Conservation (phyloP, 2,113 vertebrate species). For the Acinonyx jubatus region DNA sequence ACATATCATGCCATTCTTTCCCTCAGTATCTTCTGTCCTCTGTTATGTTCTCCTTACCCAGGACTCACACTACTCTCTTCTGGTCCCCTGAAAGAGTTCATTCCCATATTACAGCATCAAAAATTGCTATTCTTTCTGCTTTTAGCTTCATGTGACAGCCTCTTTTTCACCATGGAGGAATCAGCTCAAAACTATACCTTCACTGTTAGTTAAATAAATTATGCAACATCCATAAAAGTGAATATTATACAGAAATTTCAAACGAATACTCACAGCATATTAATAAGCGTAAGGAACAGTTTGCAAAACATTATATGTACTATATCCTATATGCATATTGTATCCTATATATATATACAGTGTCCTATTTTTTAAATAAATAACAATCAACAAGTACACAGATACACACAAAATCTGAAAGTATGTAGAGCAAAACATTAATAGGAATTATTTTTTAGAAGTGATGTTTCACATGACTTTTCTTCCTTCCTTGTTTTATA, state of each 20-base stretch:
- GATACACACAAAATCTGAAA: not conserved
- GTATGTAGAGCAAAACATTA: not conserved
- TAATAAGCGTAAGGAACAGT: not conserved
- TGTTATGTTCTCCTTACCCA: not conserved
- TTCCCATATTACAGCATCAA: not conserved
- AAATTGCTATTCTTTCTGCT: not conserved
- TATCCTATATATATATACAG: not conserved
- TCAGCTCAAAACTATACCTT: not conserved
- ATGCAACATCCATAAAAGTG: not conserved
- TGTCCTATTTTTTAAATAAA: not conserved
- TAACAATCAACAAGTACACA: not conserved
- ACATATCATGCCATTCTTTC: not conserved
- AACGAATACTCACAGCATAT: not conserved
- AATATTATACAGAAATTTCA: not conserved
- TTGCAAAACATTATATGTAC: not conserved
- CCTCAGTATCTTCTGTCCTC: not conserved
- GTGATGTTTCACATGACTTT: not conserved
- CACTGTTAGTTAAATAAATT: not conserved
- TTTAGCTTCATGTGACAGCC: not conserved
- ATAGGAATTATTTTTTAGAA: not conserved
- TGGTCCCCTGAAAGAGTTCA: not conserved
- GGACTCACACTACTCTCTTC: not conserved
- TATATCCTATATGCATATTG: not conserved
- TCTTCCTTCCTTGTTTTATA: not conserved
- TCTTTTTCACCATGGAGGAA: not conserved